Conservation (phyloP, 2,888 invertebrate species). For the Xestia rhomboidea region DNA sequence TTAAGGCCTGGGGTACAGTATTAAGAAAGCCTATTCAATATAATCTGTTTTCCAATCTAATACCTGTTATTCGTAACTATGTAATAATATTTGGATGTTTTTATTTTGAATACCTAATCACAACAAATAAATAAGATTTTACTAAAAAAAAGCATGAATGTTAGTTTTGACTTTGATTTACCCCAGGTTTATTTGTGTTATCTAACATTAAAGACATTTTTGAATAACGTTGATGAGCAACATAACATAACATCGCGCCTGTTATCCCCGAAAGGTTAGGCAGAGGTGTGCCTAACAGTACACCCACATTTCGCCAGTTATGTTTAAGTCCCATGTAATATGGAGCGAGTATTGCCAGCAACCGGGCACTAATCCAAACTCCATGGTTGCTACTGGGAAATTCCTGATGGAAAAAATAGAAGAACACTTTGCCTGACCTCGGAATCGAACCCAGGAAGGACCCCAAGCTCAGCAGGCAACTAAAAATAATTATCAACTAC, state of each 20-base stretch:
- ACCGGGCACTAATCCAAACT: neutral
- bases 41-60: neutral
- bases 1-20: neutral
- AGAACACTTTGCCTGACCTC: neutral
- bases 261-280: neutral
- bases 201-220: no score
- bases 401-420: neutral
- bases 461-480: neutral
- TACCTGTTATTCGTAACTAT: neutral
- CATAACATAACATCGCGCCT: neutral
- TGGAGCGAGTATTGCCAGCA: neutral
- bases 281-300: neutral
- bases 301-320: neutral
- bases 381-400: neutral
- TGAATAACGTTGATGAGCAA: neutral
- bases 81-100: neutral
- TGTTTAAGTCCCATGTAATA: neutral
- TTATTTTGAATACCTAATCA: neutral
- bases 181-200: no score
- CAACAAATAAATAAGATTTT: no score
- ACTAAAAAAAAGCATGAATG: no score
- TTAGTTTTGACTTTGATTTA: no score
- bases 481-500: neutral
- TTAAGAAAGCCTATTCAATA: neutral
- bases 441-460: neutral